phyloP scores from a whole-genome alignment of 92 coral and sea anemone species.

The Epizoanthus scotinus region DNA sequence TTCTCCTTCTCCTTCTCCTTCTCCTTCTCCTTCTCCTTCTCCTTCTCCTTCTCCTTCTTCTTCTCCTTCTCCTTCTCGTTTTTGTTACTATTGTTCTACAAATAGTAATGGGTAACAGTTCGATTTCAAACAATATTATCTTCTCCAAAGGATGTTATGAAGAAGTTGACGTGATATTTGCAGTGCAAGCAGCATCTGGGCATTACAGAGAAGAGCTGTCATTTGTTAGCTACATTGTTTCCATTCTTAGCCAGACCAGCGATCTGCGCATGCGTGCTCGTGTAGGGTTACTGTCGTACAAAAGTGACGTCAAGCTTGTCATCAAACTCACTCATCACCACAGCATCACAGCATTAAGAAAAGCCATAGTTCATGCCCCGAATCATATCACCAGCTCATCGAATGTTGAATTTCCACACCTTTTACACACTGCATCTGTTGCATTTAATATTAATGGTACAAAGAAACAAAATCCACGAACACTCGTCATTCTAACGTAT shows the following conservation, averaged over 20 bases:
- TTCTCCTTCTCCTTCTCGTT: no score
- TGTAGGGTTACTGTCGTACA: not conserved
- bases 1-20: no score
- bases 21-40: no score
- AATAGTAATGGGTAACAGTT: not conserved
- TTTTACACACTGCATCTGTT: not conserved
- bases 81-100: no score
- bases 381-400: not conserved
- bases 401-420: not conserved
- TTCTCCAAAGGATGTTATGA: slow-evolving; percentile 19
- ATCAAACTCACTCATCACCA: not conserved
- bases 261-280: not conserved
- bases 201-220: not conserved
- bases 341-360: not conserved
- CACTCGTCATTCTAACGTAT: not conserved
- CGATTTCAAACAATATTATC: not conserved
- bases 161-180: slow-evolving; percentile 5
- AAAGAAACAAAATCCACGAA: not conserved
- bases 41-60: no score
- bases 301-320: not conserved
- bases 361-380: not conserved
- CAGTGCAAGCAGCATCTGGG: not conserved
- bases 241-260: not conserved
- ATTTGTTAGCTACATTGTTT: not conserved
- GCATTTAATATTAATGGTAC: not conserved